Base-by-base conservation (phyloP, 2,888 invertebrate species). In the Oxycera nigricornis region DNA sequence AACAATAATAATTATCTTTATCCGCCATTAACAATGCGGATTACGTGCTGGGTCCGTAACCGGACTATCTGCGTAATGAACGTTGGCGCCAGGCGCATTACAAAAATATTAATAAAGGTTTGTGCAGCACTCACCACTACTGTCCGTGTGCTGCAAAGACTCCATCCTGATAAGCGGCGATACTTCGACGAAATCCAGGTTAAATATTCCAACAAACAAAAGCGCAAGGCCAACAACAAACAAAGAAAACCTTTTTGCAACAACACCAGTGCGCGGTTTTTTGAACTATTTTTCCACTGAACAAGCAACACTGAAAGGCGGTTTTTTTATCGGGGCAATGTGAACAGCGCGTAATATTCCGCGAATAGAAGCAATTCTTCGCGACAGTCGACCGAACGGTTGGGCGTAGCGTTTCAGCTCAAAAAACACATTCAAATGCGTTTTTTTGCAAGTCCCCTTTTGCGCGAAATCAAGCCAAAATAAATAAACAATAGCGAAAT, bases 51-150 rank as follows among this genome's bases (percentile, higher is more conserved):
- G 22, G 22, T 41, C 41, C 22, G 39, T 3, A 24, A 11, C 55
- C 3, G 28, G 22, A 3, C n/a, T 50, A 46, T 68, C 28, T 46
- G 20, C 31, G 52, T 70, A 52, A 70, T 31, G 55, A 35, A n/a
- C 14, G 2, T 31, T 31, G 70, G 70, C 70, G 70, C 70, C 70
- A 70, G 52, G 6, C 31, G 55, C 31, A 70, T 70, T 70, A 70
- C 22, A 20, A 22, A 17, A 30, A 70, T 20, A 68, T 17, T 30
- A 39, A 24, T 20, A 70, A 68, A 68, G 68, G 52, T 55, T 70
- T 70, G 22, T 52, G 17, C 26, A n/a, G n/a, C 50, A 70, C 70
- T 70, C 55, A 70, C 70, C 70, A 39, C 65, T 17, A 65, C 14
- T 20, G 28, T 50, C 50, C 50, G 14, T 52, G 7, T 6, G n/a